Base-by-base conservation (phyloP, 2,888 invertebrate species). In the Caenorhabditis becei region DNA sequence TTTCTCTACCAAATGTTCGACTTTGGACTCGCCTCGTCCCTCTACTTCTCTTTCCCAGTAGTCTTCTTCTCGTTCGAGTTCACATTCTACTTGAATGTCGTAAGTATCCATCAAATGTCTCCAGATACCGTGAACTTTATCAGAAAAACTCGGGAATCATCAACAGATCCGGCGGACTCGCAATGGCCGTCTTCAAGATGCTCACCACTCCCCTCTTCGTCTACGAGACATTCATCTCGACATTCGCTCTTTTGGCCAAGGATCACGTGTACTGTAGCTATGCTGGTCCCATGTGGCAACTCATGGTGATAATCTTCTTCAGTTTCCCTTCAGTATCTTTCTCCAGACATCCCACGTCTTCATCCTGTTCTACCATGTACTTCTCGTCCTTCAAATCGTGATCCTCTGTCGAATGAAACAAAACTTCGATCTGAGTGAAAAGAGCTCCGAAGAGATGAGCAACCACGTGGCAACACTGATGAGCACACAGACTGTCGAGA, bases 1-100 rank as follows among this genome's bases (percentile, higher is more conserved):
- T 78, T 78, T 32, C 20, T 78, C 16, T 78, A 78, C 14, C 58
- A 66, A 61, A 58, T 70, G 4, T 78, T 78, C 61, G 51, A 58
- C 23, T 51, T 63, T 5, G 65, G 58, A 24, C 28, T 78, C 23
- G 59, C 56, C 0, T 53, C 70, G 4, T 78, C 77, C 14, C 32
- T 78, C 7, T 78, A 63, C 24, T 78, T 78, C 65, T 70, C 77
- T 1, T 65, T 78, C 51, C 65, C 62, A 4, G 11, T 69, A 11
- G 59, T 65, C 11, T 78, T 78, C 23, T 78, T 56, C 23, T 3
- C 58, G 7, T 70, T 70, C 26, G 77, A 77, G 14, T 70, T 70
- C 28, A 37, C 32, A 1, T 49, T 78, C 3, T 78, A 24, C 18
- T 18, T 59, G 14, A 32, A 59, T 20, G 41, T 65, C 47, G 77